These are phyloP conservation scores for Pseudoatta argentina DNA, from an alignment of 1,140 invertebrate genomes.

Conservation along the genomic window DNA sequence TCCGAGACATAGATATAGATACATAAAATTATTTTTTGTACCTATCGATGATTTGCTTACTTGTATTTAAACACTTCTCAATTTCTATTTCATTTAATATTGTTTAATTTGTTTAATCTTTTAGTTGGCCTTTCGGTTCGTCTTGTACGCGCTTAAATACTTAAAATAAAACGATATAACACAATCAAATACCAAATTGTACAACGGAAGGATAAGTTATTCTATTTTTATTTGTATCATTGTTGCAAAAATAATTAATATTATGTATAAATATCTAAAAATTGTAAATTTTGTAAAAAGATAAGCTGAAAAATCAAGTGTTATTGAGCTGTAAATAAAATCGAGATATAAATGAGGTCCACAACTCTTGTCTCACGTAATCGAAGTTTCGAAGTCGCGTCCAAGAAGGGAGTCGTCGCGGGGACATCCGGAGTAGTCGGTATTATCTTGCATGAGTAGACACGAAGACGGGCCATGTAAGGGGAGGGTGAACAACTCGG, in stretches of 20 bases:
- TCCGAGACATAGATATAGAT: not conserved
- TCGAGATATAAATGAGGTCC: not conserved
- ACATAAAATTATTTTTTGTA: slow-evolving; percentile 1
- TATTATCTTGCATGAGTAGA: slow-evolving; percentile 69
- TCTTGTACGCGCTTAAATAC: no score
- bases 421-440: slow-evolving; percentile 71
- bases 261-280: slow-evolving; percentile 8
- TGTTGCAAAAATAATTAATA: slow-evolving; percentile 2
- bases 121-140: not conserved
- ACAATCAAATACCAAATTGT: not conserved
- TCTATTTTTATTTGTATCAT: no score
- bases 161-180: not conserved
- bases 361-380: not conserved
- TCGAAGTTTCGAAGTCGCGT: slow-evolving; percentile 10
- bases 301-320: not conserved
- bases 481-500: slow-evolving; percentile 67
- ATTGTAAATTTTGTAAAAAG: not conserved
- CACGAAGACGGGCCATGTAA: slow-evolving; percentile 49
- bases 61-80: no score
- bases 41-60: not conserved
- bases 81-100: no score
- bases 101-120: not conserved
- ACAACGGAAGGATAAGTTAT: not conserved
- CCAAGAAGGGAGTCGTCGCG: slow-evolving; percentile 14
- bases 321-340: not conserved